Evolutionary conservation across 2,888 invertebrate species (phyloP).

Genomic region (Choristoneura rosaceana): DNA sequence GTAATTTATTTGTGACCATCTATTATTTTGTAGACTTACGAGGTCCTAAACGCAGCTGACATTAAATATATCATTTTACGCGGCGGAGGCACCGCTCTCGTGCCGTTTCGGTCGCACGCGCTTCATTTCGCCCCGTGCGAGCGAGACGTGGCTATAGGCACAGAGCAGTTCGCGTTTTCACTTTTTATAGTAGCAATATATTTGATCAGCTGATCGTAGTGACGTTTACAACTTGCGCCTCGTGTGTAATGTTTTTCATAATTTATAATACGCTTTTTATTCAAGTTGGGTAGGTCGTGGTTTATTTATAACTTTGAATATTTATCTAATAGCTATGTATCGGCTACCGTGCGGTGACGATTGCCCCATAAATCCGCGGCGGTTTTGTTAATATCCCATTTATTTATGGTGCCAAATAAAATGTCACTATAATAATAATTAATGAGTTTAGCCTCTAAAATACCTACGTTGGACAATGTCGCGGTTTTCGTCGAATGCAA

Average conservation of each 20-base stretch:
- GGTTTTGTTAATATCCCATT: constrained; percentile 47
- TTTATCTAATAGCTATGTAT: constrained; percentile 65
- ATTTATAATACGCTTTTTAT: constrained; percentile 81
- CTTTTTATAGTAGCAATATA: constrained; percentile 86
- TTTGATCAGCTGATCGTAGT: constrained; percentile 85
- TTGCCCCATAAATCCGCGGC: constrained; percentile 53
- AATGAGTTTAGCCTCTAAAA: constrained; percentile 40
- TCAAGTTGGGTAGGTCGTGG: constrained; percentile 78
- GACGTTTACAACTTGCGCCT: constrained; percentile 80
- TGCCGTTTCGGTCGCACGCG: constrained; percentile 59
- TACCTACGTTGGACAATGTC: constrained; percentile 30
- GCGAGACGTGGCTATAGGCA: constrained; percentile 63
- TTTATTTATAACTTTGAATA: constrained; percentile 78
- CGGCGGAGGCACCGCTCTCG: constrained; percentile 68
- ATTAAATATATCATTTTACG: constrained; percentile 85
- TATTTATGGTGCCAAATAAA: constrained; percentile 40
- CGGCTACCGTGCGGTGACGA: constrained; percentile 48
- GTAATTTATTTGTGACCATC: constrained; percentile 85
- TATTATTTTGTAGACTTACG: constrained; percentile 85
- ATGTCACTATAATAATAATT: constrained; percentile 41
- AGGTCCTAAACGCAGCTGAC: constrained; percentile 86
- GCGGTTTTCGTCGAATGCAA: constrained; percentile 34
- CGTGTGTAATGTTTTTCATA: constrained; percentile 82
- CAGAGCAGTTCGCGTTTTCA: constrained; percentile 82
- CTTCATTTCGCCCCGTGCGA: constrained; percentile 49